Evolutionary conservation across 2,113 vertebrate genomes (phyloP).

Genomic region (Muntiacus muntjak): DNA sequence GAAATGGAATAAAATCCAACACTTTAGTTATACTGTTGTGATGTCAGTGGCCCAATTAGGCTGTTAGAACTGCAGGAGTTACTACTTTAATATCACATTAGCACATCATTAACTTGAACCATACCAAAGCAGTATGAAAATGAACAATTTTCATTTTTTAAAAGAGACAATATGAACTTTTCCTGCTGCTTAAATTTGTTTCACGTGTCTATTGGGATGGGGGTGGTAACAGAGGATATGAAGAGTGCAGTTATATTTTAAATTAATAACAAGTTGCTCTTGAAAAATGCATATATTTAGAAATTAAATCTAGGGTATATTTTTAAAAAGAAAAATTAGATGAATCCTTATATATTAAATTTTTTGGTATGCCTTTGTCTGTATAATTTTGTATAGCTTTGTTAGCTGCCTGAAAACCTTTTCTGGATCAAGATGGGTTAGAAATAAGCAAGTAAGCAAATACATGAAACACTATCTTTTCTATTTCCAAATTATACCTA

Average conservation of each 20-base stretch:
- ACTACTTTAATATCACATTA: constrained; percentile 48
- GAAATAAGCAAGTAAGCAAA: neutral
- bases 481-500: neutral
- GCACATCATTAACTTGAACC: constrained; percentile 52
- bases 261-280: constrained; percentile 33
- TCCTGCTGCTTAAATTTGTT: constrained; percentile 34
- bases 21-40: constrained; percentile 17
- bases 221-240: neutral
- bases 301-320: constrained; percentile 22
- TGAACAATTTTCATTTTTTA: constrained; percentile 57
- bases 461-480: neutral
- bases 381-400: neutral
- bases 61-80: constrained; percentile 46
- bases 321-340: neutral
- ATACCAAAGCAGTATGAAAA: constrained; percentile 20
- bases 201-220: neutral
- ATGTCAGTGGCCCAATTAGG: constrained; percentile 18
- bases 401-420: neutral
- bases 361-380: neutral
- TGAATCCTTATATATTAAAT: neutral
- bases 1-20: constrained; percentile 53
- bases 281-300: neutral
- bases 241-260: constrained; percentile 6
- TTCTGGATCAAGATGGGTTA: neutral
- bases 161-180: constrained; percentile 57